phyloP scores from a whole-genome alignment of 64 coral and sea anemone species.

The Acropora tenuis region DNA sequence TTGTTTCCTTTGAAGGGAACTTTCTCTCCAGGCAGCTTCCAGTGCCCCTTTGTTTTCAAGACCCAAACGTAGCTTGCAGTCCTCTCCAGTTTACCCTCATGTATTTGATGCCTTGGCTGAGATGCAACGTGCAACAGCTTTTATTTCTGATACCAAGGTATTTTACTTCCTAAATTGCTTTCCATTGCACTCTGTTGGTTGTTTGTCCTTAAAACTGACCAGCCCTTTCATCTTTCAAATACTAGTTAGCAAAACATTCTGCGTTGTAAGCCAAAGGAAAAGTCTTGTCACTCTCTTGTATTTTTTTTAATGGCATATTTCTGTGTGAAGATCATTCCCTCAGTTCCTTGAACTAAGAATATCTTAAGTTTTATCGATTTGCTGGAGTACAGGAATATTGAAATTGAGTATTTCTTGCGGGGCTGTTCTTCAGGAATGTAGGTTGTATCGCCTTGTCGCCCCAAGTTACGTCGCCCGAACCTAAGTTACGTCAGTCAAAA shows the following conservation, averaged over 20 bases:
- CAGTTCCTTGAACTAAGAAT: not conserved
- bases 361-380: not conserved
- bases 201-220: too few relatives aligned
- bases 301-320: too few relatives aligned
- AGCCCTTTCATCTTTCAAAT: too few relatives aligned
- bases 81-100: conserved; percentile 74
- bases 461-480: too few relatives aligned
- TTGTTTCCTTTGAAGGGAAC: conserved; percentile 62
- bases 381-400: not conserved
- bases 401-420: not conserved
- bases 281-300: too few relatives aligned
- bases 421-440: not conserved
- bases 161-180: not conserved
- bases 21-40: conserved; percentile 67
- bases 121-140: conserved; percentile 70
- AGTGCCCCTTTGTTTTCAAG: conserved; percentile 57
- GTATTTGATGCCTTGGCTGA: conserved; percentile 83
- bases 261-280: too few relatives aligned
- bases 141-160: conserved; percentile 96
- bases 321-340: too few relatives aligned
- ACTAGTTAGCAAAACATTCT: too few relatives aligned
- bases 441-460: too few relatives aligned
- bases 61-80: conserved; percentile 40
- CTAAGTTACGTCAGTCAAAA: too few relatives aligned
- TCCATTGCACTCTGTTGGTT: too few relatives aligned